Evolutionary conservation across 2,113 vertebrate genomes (phyloP).

Genomic region (Clinocottus analis): DNA sequence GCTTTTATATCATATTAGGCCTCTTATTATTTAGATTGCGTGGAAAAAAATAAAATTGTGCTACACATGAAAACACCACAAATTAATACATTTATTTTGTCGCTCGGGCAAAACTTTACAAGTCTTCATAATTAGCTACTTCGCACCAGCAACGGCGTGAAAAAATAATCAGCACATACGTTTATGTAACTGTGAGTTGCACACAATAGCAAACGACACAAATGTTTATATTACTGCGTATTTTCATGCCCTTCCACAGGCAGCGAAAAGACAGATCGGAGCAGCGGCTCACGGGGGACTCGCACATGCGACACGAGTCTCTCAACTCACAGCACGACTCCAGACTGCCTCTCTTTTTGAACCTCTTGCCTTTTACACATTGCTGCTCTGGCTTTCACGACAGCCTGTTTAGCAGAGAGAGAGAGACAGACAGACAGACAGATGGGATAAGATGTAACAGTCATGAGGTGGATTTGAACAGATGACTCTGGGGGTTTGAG

Average conservation of each 20-base stretch:
- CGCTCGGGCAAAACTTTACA: background rate
- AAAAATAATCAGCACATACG: background rate
- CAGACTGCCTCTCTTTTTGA: background rate
- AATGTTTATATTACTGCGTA: no score
- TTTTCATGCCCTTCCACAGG: background rate
- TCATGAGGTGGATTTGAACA: slow-evolving; percentile 48
- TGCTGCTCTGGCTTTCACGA: slow-evolving; percentile 6
- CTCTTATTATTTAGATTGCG: background rate
- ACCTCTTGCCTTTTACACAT: background rate
- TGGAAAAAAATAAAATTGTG: background rate
- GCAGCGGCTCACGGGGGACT: no score
- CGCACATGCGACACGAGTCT: background rate
- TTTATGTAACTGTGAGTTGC: background rate
- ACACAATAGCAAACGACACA: background rate
- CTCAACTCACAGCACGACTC: background rate
- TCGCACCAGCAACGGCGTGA: background rate
- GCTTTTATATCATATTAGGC: no score
- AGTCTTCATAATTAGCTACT: background rate
- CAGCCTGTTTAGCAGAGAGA: slow-evolving; percentile 3
- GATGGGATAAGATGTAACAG: slow-evolving; percentile 43
- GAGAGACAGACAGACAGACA: slow-evolving; percentile 24
- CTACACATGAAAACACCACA: background rate
- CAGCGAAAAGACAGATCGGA: no score
- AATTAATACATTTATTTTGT: background rate
- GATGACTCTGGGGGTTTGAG: slow-evolving; percentile 39